phyloP scores from a whole-genome alignment of 1,140 invertebrate genomes.

The Hetaerina americana region DNA sequence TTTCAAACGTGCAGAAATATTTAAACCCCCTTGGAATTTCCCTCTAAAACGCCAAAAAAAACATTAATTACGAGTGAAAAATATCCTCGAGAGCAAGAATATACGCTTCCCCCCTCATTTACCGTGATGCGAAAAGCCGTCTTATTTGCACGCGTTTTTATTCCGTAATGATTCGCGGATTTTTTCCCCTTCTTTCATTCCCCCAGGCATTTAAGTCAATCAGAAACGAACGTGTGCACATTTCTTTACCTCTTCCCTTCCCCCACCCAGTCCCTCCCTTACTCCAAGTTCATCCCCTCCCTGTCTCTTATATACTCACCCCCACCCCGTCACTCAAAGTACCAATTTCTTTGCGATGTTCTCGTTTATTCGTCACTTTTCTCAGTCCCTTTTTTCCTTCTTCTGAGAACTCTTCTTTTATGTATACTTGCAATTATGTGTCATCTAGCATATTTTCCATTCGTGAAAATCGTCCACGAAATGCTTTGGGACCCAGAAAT shows the following conservation, averaged over 20 bases:
- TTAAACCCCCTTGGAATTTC: neutral
- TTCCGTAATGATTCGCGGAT: neutral
- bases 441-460: too few species aligned
- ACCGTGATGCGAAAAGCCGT: neutral
- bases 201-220: neutral
- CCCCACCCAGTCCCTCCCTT: neutral
- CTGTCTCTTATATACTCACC: too few species aligned
- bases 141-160: neutral
- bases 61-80: neutral
- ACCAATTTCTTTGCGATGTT: too few species aligned
- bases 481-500: too few species aligned
- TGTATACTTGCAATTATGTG: too few species aligned
- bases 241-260: neutral
- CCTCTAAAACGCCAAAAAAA: neutral
- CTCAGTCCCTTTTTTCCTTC: too few species aligned
- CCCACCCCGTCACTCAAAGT: too few species aligned
- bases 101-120: neutral
- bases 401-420: too few species aligned
- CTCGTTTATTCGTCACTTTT: too few species aligned
- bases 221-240: neutral
- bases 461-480: too few species aligned
- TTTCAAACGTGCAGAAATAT: neutral
- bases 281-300: neutral
- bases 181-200: neutral
- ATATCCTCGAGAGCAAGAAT: neutral